A percentile compares a stretch with the other conserved stretches of the same genome.
Evolutionary conservation across 2,113 vertebrate species (phyloP).

Genomic region (Aspiorhynchus laticeps): DNA sequence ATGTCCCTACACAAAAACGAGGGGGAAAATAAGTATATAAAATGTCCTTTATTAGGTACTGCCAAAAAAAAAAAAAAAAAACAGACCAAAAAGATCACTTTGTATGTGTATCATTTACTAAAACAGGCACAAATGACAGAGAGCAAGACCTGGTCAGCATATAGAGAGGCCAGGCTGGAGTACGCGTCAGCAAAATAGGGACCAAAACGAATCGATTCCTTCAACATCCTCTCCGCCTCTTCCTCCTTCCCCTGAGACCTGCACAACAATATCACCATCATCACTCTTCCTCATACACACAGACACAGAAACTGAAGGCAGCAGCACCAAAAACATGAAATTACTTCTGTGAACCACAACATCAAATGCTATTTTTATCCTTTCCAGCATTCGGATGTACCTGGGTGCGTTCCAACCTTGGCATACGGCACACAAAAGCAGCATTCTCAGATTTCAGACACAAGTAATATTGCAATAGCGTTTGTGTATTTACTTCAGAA

Average conservation of each 20-base stretch:
- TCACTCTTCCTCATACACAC: conserved; percentile 2
- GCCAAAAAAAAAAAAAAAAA: conserved; percentile 13
- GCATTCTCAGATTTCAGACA: not conserved
- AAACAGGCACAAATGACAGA: not conserved
- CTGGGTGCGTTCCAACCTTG: not conserved
- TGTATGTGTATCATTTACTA: not conserved
- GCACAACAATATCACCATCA: conserved; percentile 38
- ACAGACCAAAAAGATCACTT: not conserved
- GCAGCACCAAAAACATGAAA: not conserved
- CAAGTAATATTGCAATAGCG: not conserved
- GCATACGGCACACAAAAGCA: not conserved
- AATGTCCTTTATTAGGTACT: not conserved
- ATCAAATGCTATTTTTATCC: not conserved
- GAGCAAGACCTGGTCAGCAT: conserved; percentile 88
- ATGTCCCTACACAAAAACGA: conserved; percentile 76
- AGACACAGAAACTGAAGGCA: not conserved
- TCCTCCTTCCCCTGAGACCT: conserved; percentile 87
- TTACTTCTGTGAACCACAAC: not conserved
- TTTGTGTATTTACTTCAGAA: conserved; percentile 72
- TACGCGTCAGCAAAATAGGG: conserved; percentile 94
- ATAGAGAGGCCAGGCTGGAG: conserved; percentile 90
- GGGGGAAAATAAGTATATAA: not conserved
- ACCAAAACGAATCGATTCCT: conserved; percentile 85
- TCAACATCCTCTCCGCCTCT: conserved; percentile 84
- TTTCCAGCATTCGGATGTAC: not conserved